Base-by-base conservation (phyloP, 2,888 invertebrate genomes). In the Halocaridina rubra region DNA sequence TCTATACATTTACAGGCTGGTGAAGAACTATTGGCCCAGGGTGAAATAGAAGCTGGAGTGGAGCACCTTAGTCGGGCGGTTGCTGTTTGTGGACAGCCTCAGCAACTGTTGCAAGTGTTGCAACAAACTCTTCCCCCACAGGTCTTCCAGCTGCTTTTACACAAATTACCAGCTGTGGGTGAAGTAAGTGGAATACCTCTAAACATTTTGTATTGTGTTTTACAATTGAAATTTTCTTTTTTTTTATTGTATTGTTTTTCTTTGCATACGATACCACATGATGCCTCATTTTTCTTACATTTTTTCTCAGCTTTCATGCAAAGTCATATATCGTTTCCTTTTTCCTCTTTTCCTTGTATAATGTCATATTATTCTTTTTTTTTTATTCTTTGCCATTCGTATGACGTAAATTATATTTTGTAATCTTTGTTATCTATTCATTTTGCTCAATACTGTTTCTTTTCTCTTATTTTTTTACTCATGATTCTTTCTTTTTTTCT, bases 1-100 rank as follows among this genome's bases (percentile, higher is more conserved):
- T n/a, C n/a, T n/a, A n/a, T n/a, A n/a, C n/a, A n/a, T n/a, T 74
- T 76, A 13, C 80, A 88, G 88, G 64, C 79, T 59, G 99, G 99
- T 64, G 99, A 99, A 91, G 96, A 97, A 90, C 91, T 97, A 87
- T 92, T 98, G 89, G 94, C 95, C 16, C 94, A 94, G n/a, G 97
- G 97, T 16, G 95, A 97, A 90, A 91, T 96, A 86, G 96, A 98
- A 89, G 95, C 94, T 69, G 99, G 98, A 53, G 96, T 98, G 76
- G 97, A 98, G 91, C 99, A 99, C 92, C 94, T 99, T 89, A 96
- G 97, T 64, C 98, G 97, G 91, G 99, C 99, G 8, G 96, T 99
- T n/a, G 96, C 97, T 3, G 96, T 99, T 30, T 99, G 99, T 91
- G 98, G 98, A 13, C 98, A 99, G 91, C 96, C 97, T 0, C 95